Base-by-base conservation (phyloP, 2,113 vertebrate species). In the Stomatorhinus ivindoensis region DNA sequence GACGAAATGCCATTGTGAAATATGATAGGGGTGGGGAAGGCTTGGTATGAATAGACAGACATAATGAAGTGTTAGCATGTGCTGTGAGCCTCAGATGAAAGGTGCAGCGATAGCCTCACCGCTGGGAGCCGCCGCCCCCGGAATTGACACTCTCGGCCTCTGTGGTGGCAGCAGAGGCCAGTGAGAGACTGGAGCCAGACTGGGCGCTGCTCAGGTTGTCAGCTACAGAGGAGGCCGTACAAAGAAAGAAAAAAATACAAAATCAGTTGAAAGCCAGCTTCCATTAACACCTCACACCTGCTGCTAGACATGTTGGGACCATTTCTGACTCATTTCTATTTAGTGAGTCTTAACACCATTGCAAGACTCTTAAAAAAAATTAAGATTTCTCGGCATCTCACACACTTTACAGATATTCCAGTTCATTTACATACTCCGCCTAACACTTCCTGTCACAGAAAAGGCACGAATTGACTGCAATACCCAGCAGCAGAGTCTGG, bases 171-270 rank as follows among this genome's bases (percentile, higher is more conserved):
- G 96, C 97, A 0, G 97, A 97, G 2, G 97, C 98, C 95, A 99
- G 92, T 44, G 98, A 99, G 0, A 98, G 95, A 17, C 97, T 99
- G n/a, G 98, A 99, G 65, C 98, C 98, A 17, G 96, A 97, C 91
- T 97, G 96, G 83, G 97, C 96, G 48, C 94, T 94, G 95, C 97
- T 97, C 91, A 98, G 87, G 88, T 97, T 95, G 84, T 98, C 97
- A 35, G 97, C 98, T 99, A 88, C n/a, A 91, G 51, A 91, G 47
- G 24, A 87, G 88, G 90, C 0, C 89, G 0, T 88, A 83, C 88
- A 19, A 90, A 31, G 13, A 65, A 11, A 48, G n/a, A n/a, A 3
- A 17, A 53, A 5, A 19, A 35, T 39, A 82, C 13, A 90, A 21
- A 27, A 65, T 86, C 47, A 44, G n/a, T 8, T 21, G 27, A 84